A percentile compares a stretch with the other conserved stretches of the same genome.
phyloP scores from a whole-genome alignment of 92 coral and sea anemone genomes.

The Epizoanthus fatuus region DNA sequence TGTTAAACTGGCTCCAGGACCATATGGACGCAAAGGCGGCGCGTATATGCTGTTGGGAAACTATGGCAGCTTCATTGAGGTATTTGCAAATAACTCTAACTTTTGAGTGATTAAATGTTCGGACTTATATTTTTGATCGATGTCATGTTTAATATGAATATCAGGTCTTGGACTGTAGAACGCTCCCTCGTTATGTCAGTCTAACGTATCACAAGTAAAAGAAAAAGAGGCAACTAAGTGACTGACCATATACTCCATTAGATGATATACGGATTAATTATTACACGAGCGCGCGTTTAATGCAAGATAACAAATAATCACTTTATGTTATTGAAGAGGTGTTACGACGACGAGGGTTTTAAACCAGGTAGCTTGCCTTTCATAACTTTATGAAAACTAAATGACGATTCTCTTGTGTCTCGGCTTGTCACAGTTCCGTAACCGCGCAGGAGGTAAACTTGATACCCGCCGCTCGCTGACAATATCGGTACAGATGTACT shows the following conservation, averaged over 20 bases:
- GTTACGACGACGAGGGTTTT: background rate
- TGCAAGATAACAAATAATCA: no score
- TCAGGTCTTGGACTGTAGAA: background rate
- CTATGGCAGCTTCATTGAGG: conserved; percentile 72
- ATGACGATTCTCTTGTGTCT: background rate
- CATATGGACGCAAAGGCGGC: conserved; percentile 77
- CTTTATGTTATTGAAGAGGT: no score
- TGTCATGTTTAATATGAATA: no score
- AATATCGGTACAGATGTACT: conserved; percentile 77
- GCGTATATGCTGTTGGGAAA: conserved; percentile 62
- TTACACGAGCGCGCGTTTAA: no score
- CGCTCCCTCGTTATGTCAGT: no score
- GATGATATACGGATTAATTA: no score
- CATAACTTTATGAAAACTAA: no score
- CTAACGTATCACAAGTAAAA: no score
- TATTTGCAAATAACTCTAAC: background rate
- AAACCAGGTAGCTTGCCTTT: background rate
- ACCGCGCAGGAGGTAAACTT: conserved; percentile 72
- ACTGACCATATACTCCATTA: no score
- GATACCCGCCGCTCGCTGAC: conserved; percentile 76
- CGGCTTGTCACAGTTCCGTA: conserved; percentile 48
- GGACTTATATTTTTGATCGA: background rate
- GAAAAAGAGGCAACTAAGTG: no score
- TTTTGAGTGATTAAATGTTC: background rate
- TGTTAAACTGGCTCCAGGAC: conserved; percentile 56